Conservation (phyloP, 2,113 vertebrate genomes). For the Microtus montanus region DNA sequence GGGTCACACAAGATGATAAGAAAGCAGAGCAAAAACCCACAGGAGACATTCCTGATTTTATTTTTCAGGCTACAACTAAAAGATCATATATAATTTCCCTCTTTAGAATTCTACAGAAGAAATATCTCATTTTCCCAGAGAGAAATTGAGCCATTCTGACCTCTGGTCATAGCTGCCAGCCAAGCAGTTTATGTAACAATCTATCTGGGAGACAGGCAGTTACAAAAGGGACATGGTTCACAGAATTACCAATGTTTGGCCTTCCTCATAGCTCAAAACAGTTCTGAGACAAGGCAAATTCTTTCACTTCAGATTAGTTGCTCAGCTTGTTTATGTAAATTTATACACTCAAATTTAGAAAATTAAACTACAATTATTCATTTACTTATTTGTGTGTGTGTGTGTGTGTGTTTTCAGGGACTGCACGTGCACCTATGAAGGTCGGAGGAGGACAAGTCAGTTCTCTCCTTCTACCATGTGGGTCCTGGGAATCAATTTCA, state of each 20-base stretch:
- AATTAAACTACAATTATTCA: not conserved
- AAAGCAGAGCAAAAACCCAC: slow-evolving; percentile 42
- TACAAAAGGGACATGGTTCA: not conserved
- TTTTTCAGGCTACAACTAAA: slow-evolving; percentile 39
- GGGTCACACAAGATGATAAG: not conserved
- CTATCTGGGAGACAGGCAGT: slow-evolving; percentile 49
- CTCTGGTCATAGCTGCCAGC: slow-evolving; percentile 32
- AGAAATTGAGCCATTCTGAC: slow-evolving; percentile 48
- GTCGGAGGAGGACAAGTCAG: not conserved
- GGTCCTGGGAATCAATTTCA: not conserved
- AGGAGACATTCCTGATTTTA: slow-evolving; percentile 30
- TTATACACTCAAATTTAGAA: not conserved
- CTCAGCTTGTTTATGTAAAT: not conserved
- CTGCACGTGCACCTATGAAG: not conserved
- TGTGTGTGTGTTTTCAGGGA: not conserved
- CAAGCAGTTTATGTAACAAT: slow-evolving; percentile 55
- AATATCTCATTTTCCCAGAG: slow-evolving; percentile 52
- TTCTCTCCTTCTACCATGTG: not conserved
- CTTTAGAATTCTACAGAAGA: slow-evolving; percentile 56
- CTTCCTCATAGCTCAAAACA: not conserved
- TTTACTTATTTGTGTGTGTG: not conserved
- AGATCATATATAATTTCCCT: slow-evolving; percentile 17
- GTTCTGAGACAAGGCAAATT: not conserved
- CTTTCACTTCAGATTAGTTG: slow-evolving; percentile 28
- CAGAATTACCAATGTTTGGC: slow-evolving; percentile 23